These are phyloP conservation scores for Pterobdella sp. DNA, from an alignment of 2,888 invertebrate genomes.

Conservation along the genomic window DNA sequence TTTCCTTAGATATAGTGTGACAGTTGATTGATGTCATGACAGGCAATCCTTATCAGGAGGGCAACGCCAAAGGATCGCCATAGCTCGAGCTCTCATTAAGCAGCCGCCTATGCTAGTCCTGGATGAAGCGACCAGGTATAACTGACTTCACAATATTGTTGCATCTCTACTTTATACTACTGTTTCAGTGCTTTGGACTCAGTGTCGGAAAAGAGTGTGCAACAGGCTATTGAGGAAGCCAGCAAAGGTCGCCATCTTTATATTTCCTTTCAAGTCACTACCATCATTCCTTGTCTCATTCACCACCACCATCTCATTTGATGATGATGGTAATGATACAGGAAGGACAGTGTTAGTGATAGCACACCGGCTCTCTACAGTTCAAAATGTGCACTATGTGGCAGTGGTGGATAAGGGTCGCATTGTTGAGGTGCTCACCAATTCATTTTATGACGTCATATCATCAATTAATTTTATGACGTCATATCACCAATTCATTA, in stretches of 20 bases:
- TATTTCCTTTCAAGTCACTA: too few species aligned
- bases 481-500: too few species aligned
- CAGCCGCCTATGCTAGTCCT: slow-evolving; percentile 67
- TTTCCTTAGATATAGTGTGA: too few species aligned
- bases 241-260: slow-evolving; percentile 57
- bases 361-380: slow-evolving; percentile 84
- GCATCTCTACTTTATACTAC: not conserved
- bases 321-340: slow-evolving; percentile 35
- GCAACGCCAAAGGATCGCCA: slow-evolving; percentile 87
- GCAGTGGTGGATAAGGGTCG: slow-evolving; percentile 76
- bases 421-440: slow-evolving; percentile 48
- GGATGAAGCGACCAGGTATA: slow-evolving; percentile 86
- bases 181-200: slow-evolving; percentile 82
- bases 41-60: slow-evolving; percentile 92
- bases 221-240: slow-evolving; percentile 75
- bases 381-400: slow-evolving; percentile 81
- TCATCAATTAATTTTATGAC: too few species aligned
- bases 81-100: slow-evolving; percentile 84
- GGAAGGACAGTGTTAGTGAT: slow-evolving; percentile 86
- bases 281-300: too few species aligned
- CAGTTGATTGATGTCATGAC: too few species aligned
- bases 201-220: slow-evolving; percentile 81
- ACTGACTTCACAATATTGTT: not conserved
- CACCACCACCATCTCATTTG: not conserved
- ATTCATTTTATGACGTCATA: too few species aligned